Conservation (phyloP, 2,888 invertebrate genomes). For the Rhogogaster chlorosoma region DNA sequence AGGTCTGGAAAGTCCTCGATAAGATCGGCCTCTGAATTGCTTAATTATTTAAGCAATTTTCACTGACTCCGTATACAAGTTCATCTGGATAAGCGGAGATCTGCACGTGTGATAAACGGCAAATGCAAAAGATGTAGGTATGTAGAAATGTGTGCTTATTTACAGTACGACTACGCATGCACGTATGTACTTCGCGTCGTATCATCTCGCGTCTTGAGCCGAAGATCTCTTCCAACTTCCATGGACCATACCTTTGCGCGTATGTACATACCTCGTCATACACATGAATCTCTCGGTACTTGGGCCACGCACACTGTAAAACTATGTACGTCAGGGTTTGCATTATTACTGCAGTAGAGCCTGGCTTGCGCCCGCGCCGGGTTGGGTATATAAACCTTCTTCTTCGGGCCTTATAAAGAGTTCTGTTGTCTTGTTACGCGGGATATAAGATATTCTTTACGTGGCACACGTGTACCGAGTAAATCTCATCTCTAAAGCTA, state of each 20-base stretch:
- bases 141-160: background rate
- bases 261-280: background rate
- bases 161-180: background rate
- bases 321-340: conserved; percentile 40
- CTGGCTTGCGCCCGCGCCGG: background rate
- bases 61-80: conserved; percentile 35
- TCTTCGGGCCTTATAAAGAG: conserved; percentile 70
- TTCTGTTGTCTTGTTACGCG: conserved; percentile 73
- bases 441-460: conserved; percentile 63
- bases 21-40: conserved; percentile 65
- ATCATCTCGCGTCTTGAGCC: background rate
- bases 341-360: conserved; percentile 35
- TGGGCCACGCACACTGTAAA: background rate
- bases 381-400: conserved; percentile 53
- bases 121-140: background rate
- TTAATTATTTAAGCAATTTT: conserved; percentile 62
- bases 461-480: conserved; percentile 70
- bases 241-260: background rate
- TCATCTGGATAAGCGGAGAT: conserved; percentile 44
- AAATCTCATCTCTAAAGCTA: conserved; percentile 64
- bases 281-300: background rate
- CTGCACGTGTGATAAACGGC: conserved; percentile 27
- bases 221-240: background rate
- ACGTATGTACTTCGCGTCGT: background rate
- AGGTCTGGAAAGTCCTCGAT: conserved; percentile 49